Evolutionary conservation across 1,140 invertebrate species (phyloP), one percentile per base, ranked within the genome.

Genomic region (Bombus confusus): DNA sequence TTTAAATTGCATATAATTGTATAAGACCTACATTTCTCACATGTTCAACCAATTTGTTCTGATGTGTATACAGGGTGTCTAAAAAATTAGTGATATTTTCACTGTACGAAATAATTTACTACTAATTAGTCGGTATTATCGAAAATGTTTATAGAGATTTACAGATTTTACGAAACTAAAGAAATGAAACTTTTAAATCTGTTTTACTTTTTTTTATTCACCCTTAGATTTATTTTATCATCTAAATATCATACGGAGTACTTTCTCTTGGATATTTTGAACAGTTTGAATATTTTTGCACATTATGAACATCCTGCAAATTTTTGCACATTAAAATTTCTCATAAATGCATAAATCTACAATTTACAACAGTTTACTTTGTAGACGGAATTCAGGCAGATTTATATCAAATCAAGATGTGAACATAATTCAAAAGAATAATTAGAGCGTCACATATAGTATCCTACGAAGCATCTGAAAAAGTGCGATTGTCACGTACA

Each of bases 1-100:
- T n/a, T 13, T 71, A 41, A 71, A 71, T 71, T 71, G 39, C 69
- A 41, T 41, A 71, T n/a, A 71, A 71, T 71, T 71, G 37, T 41
- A 71, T 22, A 28, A 71, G 25, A 71, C 39, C 25, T 28, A 41
- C 69, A 71, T 41, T 71, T 71, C 39, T 71, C 28, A n/a, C 18
- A 41, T 18, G 25, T n/a, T n/a, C 25, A n/a, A 9, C 6, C 25
- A 37, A 69, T 10, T 69, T 69, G 5, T 71, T n/a, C 25, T 15
- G 5, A 15, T 3, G 12, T 28, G 4, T 8, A 6, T 71, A 71
- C 25, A 71, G 25, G 6, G 28, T 71, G 37, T n/a, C 28, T 28
- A 4, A 39, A 69, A 39, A 25, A 25, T 69, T 39, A 39, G 1
- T 1, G 10, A 28, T 28, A 12, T 71, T 37, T 10, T 68, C 9